Conservation (phyloP, 2,888 invertebrate species). For the Hirtodrosophila confusa region DNA sequence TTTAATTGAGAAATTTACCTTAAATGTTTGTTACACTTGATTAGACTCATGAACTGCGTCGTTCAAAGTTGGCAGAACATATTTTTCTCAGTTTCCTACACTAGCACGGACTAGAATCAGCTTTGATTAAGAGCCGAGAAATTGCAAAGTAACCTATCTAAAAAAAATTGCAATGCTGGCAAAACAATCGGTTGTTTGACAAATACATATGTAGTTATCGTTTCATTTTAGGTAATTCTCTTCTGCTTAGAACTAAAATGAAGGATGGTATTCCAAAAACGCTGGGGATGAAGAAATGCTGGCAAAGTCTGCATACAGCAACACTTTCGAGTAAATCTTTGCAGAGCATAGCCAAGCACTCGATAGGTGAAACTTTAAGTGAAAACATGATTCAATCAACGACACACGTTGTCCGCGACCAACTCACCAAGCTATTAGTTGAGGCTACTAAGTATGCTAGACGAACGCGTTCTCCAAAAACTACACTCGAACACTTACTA, state of each 20-base stretch:
- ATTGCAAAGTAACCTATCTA: too few relatives aligned
- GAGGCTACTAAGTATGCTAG: slow-evolving; percentile 28
- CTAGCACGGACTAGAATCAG: too few relatives aligned
- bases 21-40: too few relatives aligned
- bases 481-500: slow-evolving; percentile 21
- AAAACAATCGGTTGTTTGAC: background rate
- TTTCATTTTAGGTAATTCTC: background rate
- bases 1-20: too few relatives aligned
- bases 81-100: too few relatives aligned
- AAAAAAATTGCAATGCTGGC: background rate
- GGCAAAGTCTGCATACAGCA: background rate
- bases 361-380: slow-evolving; percentile 18
- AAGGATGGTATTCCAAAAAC: background rate
- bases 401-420: slow-evolving; percentile 16
- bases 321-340: slow-evolving; percentile 24
- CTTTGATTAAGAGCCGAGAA: too few relatives aligned
- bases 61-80: too few relatives aligned
- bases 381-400: slow-evolving; percentile 1
- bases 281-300: background rate
- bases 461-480: slow-evolving; percentile 4
- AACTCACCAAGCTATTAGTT: slow-evolving; percentile 2
- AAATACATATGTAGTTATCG: background rate
- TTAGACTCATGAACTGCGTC: too few relatives aligned
- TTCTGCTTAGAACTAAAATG: background rate
- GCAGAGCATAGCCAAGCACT: slow-evolving; percentile 9